Base-by-base conservation (phyloP, 2,113 vertebrate genomes). In the Clarias macrocephalus region DNA sequence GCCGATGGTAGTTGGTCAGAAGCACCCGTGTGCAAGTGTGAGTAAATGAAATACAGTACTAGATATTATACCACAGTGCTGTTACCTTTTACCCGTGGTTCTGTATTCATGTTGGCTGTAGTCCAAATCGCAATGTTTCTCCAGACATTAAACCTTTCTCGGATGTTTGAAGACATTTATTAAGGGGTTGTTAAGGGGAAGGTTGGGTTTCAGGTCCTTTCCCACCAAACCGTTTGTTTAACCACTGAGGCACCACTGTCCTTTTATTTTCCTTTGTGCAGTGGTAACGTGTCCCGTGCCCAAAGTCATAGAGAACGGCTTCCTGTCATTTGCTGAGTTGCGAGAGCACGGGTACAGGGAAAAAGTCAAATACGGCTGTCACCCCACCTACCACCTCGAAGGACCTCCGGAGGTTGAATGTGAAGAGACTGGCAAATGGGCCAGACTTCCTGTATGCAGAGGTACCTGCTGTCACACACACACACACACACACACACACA, bases 231-330 rank as follows among this genome's bases (percentile, higher is more conserved):
- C 42, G 5, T 48, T 23, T 6, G 25, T 56, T 79, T 28, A 77
- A 77, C 1, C 21, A 77, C 75, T 75, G 72, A 48, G 19, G 25
- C 21, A 48, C 19, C 3, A 12, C 21, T 13, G n/a, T 56, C 75
- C 9, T 57, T 30, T 57, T 33, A 28, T 68, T 57, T 18, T 3
- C 8, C 56, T 52, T 85, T 80, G 87, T 4, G 1, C 90, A 99
- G 97, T 92, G 76, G 96, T 98, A 72, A 94, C 91, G 63, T 99
- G 98, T 85, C 81, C 95, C 16, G 92, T 93, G 21, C 98, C 97
- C 1, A 62, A 88, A 15, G 91, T 82, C 62, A 95, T 98, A 86
- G 93, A 94, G 0, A 96, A 98, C 0, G 97, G 98, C 8, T 94
- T 96, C 85, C 89, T 99, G 76, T 95, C 95, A 62, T 95, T 97